A percentile compares a stretch with the other conserved stretches of the same genome.
phyloP scores from a whole-genome alignment of 1,140 invertebrate species.

The Macrosteles quadrilineatus region DNA sequence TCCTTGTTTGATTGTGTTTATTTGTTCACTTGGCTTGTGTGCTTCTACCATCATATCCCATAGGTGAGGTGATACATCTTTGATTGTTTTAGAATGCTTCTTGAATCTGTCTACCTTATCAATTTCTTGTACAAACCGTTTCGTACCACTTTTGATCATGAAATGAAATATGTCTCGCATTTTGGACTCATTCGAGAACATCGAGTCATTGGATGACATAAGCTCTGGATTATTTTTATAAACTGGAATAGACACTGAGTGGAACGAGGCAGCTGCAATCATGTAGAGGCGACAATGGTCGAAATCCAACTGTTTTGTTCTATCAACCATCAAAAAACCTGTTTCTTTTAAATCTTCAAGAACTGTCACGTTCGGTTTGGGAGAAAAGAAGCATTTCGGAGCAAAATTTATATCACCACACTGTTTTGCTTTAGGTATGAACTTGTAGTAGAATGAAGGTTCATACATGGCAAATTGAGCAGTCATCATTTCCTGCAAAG shows the following conservation, averaged over 20 bases:
- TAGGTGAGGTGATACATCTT: not conserved
- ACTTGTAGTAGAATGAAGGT: not conserved
- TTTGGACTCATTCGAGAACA: not conserved
- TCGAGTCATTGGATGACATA: not conserved
- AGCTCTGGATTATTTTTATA: constrained; percentile 6
- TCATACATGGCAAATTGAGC: not conserved
- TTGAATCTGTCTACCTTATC: not conserved
- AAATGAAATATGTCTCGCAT: not conserved
- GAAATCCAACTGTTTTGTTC: constrained; percentile 5
- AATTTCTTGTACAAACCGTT: not conserved
- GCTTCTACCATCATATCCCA: not conserved
- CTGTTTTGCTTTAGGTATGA: not conserved
- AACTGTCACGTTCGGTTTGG: not conserved
- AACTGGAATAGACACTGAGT: not conserved
- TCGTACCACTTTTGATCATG: not conserved
- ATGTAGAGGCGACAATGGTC: not conserved
- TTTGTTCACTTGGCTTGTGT: constrained; percentile 38
- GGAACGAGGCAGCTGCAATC: not conserved
- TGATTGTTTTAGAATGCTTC: not conserved
- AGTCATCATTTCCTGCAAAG: not conserved
- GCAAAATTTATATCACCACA: not conserved
- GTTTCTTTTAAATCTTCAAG: constrained; percentile 12
- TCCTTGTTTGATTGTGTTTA: constrained; percentile 52
- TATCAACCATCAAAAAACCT: constrained; percentile 7
- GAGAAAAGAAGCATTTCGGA: not conserved